These are phyloP conservation scores for Molanna angustata DNA, from an alignment of 2,888 invertebrate species.

Conservation along the genomic window DNA sequence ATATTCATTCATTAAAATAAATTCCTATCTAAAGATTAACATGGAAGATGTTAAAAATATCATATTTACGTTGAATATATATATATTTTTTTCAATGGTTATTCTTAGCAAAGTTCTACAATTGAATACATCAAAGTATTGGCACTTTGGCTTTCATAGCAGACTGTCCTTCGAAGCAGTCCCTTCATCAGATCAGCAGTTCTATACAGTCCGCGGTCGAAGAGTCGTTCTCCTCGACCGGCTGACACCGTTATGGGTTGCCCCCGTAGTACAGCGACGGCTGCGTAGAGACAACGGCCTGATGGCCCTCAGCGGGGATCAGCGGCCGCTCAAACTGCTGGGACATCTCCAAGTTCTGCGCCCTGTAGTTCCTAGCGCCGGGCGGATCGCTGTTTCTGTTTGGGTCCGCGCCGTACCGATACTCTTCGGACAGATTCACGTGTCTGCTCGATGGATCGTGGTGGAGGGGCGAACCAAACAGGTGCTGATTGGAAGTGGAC, in stretches of 20 bases:
- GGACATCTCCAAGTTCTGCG: constrained; percentile 20
- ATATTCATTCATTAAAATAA: too few species aligned
- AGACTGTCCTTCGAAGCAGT: too few species aligned
- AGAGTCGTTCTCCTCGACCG: constrained; percentile 19
- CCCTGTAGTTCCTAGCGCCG: constrained; percentile 21
- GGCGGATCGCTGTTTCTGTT: constrained; percentile 27
- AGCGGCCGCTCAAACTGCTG: constrained; percentile 26
- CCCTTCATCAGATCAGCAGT: constrained; percentile 21
- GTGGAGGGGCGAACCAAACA: constrained; percentile 20
- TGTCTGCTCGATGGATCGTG: constrained; percentile 25
- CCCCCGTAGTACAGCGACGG: constrained; percentile 27
- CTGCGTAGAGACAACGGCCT: constrained; percentile 29
- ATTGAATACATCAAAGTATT: too few species aligned
- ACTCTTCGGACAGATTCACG: constrained; percentile 23
- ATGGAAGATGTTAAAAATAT: too few species aligned
- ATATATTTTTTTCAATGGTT: too few species aligned
- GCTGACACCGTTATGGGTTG: constrained; percentile 27
- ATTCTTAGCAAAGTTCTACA: too few species aligned
- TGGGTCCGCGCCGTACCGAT: constrained; percentile 16
- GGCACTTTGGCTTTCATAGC: too few species aligned
- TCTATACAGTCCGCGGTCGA: constrained; percentile 25
- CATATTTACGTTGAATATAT: too few species aligned
- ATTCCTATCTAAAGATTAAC: too few species aligned
- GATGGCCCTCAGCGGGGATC: constrained; percentile 25
- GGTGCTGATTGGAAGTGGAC: constrained; percentile 28